These are phyloP conservation scores for Heliconius ismenius DNA, from an alignment of 2,888 invertebrate species.

Conservation along the genomic window DNA sequence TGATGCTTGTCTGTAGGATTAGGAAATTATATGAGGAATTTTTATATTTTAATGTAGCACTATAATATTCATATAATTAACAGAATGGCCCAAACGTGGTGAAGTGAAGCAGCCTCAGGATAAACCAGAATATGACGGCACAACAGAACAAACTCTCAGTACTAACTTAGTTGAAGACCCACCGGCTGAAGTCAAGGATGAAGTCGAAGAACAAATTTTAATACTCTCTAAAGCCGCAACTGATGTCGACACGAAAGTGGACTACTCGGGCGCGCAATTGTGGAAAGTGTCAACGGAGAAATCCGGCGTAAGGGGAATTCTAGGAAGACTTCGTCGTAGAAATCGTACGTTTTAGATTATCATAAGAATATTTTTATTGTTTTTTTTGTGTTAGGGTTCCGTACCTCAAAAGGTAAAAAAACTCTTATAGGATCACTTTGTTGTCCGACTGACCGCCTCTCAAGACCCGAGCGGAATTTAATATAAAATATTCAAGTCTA, in stretches of 20 bases:
- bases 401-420: no score
- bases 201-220: constrained; percentile 43
- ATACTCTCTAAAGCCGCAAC: constrained; percentile 50
- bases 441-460: no score
- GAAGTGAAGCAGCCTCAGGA: constrained; percentile 67
- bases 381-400: no score
- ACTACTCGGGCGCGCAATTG: constrained; percentile 89
- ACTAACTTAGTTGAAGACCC: constrained; percentile 46
- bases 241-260: constrained; percentile 65
- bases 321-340: constrained; percentile 64
- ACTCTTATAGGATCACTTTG: no score
- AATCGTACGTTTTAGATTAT: constrained; percentile 60
- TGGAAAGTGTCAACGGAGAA: constrained; percentile 84
- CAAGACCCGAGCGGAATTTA: no score
- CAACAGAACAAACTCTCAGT: constrained; percentile 41
- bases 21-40: no score
- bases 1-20: no score
- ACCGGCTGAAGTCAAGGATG: constrained; percentile 39
- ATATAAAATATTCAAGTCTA: no score
- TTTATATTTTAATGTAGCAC: neutral
- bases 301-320: constrained; percentile 67
- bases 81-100: constrained; percentile 68
- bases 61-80: constrained; percentile 30
- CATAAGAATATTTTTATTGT: neutral
- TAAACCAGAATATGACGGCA: constrained; percentile 29